phyloP scores from a whole-genome alignment of 2,888 invertebrate genomes.

The Epistrophella euchroma region DNA sequence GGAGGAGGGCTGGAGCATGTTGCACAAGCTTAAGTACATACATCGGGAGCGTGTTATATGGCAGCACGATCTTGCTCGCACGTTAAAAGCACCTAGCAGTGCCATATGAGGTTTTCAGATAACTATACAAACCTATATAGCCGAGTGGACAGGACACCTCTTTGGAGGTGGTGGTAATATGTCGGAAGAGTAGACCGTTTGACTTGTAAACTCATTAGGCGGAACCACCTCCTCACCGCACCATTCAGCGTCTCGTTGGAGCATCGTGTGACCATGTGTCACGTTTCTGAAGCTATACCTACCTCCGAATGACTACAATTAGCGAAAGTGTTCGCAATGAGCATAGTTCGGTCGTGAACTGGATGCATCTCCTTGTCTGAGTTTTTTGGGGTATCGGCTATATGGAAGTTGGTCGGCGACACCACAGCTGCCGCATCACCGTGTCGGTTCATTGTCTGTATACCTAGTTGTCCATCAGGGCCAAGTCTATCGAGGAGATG shows the following conservation, averaged over 20 bases:
- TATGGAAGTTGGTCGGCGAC: slow-evolving; percentile 2
- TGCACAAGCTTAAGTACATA: slow-evolving; percentile 71
- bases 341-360: slow-evolving; percentile 71
- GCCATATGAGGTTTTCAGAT: slow-evolving; percentile 13
- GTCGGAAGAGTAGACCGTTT: slow-evolving; percentile 55
- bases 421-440: slow-evolving; percentile 2
- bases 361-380: slow-evolving; percentile 58
- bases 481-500: slow-evolving; percentile 55
- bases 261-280: slow-evolving; percentile 70
- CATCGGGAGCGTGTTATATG: slow-evolving; percentile 70
- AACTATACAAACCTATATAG: slow-evolving; percentile 4
- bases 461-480: slow-evolving; percentile 65
- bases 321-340: slow-evolving; percentile 75
- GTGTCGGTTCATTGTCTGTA: slow-evolving; percentile 53
- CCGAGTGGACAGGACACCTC: slow-evolving; percentile 56
- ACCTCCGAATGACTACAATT: slow-evolving; percentile 72
- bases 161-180: slow-evolving; percentile 52
- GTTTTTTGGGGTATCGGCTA: neutral
- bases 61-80: slow-evolving; percentile 74
- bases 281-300: slow-evolving; percentile 71
- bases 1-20: slow-evolving; percentile 48
- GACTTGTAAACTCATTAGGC: slow-evolving; percentile 75
- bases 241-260: slow-evolving; percentile 33
- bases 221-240: slow-evolving; percentile 63
- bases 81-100: slow-evolving; percentile 59